Conservation (phyloP, 1,140 invertebrate genomes). For the Brachystomella parvula region DNA sequence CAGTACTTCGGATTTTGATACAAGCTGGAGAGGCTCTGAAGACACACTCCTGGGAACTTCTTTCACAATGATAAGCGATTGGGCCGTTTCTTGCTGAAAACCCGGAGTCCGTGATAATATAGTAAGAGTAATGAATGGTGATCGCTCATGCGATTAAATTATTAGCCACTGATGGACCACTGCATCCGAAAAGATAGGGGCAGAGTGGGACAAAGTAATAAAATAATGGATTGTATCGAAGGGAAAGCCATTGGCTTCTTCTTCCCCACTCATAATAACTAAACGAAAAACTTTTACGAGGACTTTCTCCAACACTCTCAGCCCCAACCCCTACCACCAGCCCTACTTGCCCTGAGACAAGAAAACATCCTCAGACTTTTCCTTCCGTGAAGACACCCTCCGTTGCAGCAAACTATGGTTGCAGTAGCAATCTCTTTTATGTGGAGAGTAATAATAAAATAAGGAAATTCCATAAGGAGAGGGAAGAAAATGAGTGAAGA, state of each 20-base stretch:
- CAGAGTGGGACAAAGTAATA: neutral
- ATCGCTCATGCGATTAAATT: neutral
- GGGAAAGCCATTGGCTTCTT: neutral
- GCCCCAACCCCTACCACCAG: too few relatives aligned
- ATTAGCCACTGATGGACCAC: neutral
- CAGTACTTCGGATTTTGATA: too few relatives aligned
- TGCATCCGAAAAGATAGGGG: neutral
- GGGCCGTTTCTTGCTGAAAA: too few relatives aligned
- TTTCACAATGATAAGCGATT: too few relatives aligned
- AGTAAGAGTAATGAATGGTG: neutral
- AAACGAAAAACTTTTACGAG: neutral
- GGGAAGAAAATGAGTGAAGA: conserved; percentile 4
- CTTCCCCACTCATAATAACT: neutral
- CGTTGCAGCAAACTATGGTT: too few relatives aligned
- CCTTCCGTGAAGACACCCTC: neutral
- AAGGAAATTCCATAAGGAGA: neutral
- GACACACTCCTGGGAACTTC: too few relatives aligned
- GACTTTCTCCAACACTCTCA: neutral
- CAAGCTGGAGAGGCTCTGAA: too few relatives aligned
- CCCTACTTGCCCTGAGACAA: too few relatives aligned
- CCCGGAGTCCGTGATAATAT: neutral
- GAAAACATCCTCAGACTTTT: too few relatives aligned
- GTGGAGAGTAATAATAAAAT: conserved; percentile 4
- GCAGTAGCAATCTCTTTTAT: neutral
- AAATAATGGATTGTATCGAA: neutral